Evolutionary conservation across 2,888 invertebrate genomes (phyloP).

Genomic region (Pterostichus niger): DNA sequence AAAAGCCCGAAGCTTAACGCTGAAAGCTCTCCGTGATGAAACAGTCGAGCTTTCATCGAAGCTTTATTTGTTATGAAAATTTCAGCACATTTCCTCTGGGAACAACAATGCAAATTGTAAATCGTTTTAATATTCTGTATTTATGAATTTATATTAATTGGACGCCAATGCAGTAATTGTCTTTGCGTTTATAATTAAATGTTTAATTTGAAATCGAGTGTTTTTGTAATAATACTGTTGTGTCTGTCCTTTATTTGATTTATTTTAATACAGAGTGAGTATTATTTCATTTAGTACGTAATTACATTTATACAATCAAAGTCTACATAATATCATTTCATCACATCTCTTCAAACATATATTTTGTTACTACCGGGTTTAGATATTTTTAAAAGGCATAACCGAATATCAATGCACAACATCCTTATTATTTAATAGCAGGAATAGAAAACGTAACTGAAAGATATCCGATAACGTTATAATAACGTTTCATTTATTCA

Average conservation of each 20-base stretch:
- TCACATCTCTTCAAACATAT: too few relatives aligned
- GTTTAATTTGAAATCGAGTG: constrained; percentile 19
- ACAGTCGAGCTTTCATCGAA: constrained; percentile 40
- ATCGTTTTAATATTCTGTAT: constrained; percentile 50
- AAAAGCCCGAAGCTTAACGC: constrained; percentile 55
- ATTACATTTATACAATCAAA: neutral
- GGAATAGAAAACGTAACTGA: too few relatives aligned
- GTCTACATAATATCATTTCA: too few relatives aligned
- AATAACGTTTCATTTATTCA: too few relatives aligned
- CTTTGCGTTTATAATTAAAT: constrained; percentile 43
- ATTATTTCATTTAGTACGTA: neutral
- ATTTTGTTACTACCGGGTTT: too few relatives aligned
- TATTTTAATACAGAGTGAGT: neutral
- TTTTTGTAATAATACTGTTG: constrained; percentile 10
- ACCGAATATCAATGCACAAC: too few relatives aligned
- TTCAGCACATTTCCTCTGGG: constrained; percentile 38
- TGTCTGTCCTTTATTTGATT: neutral
- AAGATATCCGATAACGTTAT: too few relatives aligned
- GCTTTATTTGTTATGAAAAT: constrained; percentile 62
- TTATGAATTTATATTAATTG: constrained; percentile 57
- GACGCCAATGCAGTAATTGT: constrained; percentile 28
- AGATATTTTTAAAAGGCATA: too few relatives aligned
- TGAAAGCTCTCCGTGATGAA: constrained; percentile 56
- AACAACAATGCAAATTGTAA: constrained; percentile 33
- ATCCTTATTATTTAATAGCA: too few relatives aligned